A percentile compares a stretch with the other conserved stretches of the same genome.
Evolutionary conservation across 2,113 vertebrate species (phyloP).

Genomic region (Pterocles gutturalis): DNA sequence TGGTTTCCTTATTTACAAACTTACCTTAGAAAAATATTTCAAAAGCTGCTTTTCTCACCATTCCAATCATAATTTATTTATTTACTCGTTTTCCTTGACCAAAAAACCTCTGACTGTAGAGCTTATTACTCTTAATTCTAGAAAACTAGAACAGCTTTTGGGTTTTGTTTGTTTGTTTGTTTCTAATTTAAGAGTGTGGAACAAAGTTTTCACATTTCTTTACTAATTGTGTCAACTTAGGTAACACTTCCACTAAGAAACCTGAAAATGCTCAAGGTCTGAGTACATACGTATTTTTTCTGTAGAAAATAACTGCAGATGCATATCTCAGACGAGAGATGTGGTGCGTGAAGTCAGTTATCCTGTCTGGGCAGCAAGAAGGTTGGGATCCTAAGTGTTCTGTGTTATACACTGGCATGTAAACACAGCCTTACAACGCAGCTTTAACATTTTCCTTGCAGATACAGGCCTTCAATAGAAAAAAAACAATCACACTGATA

Average conservation of each 20-base stretch:
- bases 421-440: neutral
- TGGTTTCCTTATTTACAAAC: neutral
- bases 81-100: neutral
- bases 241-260: neutral
- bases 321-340: neutral
- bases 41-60: neutral
- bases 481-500: neutral
- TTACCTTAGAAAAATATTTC: neutral
- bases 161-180: neutral
- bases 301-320: neutral
- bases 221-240: neutral
- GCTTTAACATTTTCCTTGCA: neutral
- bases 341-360: fast-evolving
- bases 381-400: neutral
- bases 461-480: neutral
- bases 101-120: neutral
- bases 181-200: neutral
- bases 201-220: neutral
- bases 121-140: neutral
- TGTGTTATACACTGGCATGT: neutral
- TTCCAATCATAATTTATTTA: neutral
- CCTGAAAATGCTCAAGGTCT: neutral
- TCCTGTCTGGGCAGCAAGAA: neutral
- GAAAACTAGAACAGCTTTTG: neutral
- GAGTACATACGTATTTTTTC: neutral